phyloP scores from a whole-genome alignment of 2,797 vertebrate species.

The Poliocrania exsul region DNA sequence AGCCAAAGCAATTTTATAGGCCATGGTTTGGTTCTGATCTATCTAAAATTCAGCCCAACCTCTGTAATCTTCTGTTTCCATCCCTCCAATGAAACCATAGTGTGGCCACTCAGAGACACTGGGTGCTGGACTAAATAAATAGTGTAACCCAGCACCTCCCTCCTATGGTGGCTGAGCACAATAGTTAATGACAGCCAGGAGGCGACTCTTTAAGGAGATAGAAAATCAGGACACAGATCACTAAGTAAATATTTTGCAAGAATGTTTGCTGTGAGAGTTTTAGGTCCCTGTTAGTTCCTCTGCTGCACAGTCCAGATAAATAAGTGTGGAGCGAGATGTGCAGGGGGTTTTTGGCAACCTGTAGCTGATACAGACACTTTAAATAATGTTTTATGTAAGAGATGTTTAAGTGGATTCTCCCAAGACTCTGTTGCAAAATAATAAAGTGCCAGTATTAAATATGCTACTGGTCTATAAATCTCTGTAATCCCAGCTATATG shows the following conservation, averaged over 20 bases:
- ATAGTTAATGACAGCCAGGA: neutral
- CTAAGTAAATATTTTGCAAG: slow-evolving; percentile 33
- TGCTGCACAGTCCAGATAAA: neutral
- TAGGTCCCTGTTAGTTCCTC: neutral
- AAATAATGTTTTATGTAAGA: neutral
- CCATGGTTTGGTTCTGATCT: neutral
- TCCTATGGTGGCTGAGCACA: neutral
- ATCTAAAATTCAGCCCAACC: neutral
- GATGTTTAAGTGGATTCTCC: neutral
- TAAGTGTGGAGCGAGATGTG: neutral
- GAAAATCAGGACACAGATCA: neutral
- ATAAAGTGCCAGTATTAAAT: neutral
- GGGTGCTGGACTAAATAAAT: neutral
- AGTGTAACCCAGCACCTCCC: slow-evolving; percentile 7
- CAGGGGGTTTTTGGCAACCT: neutral
- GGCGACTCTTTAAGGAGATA: neutral
- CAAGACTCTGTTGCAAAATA: neutral
- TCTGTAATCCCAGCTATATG: neutral
- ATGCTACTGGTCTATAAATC: neutral
- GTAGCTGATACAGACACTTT: neutral
- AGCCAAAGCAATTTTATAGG: neutral
- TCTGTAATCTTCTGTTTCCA: neutral
- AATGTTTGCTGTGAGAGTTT: neutral
- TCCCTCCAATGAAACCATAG: neutral
- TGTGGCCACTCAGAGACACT: neutral